Conservation (phyloP, 2,113 vertebrate genomes). For the Menura novaehollandiae region DNA sequence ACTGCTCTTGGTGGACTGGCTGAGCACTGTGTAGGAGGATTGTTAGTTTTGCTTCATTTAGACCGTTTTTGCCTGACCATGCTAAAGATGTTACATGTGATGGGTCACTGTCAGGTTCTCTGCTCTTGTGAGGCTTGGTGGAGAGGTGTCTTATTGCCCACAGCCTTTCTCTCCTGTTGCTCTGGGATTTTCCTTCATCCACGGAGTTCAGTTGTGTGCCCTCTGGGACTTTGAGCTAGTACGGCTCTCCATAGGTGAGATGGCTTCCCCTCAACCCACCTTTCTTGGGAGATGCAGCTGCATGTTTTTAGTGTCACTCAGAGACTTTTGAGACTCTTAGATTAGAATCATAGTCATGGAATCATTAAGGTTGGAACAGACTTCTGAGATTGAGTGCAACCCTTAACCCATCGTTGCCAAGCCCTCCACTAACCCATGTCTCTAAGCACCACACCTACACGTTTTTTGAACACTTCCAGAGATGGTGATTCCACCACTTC, state of each 20-base stretch:
- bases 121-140: not conserved
- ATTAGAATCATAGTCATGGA: not conserved
- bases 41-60: not conserved
- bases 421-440: not conserved
- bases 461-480: not conserved
- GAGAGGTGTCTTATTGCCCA: not conserved
- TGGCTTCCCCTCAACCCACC: not conserved
- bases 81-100: not conserved
- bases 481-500: not conserved
- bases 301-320: not conserved
- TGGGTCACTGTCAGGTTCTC: not conserved
- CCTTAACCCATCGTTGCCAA: not conserved
- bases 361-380: not conserved
- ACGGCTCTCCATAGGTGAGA: not conserved
- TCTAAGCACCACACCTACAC: not conserved
- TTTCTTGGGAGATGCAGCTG: not conserved
- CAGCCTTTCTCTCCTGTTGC: not conserved
- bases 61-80: not conserved
- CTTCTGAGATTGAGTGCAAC: not conserved
- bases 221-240: not conserved
- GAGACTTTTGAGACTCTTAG: not conserved
- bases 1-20: not conserved
- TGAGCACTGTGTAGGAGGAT: not conserved
- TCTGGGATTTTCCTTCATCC: not conserved
- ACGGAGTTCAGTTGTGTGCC: accelerated